Percentiles rank a stretch among this genome's conserved stretches.
Conservation (phyloP, 2,113 vertebrate species). For the Myanophis thanlyinensis region DNA sequence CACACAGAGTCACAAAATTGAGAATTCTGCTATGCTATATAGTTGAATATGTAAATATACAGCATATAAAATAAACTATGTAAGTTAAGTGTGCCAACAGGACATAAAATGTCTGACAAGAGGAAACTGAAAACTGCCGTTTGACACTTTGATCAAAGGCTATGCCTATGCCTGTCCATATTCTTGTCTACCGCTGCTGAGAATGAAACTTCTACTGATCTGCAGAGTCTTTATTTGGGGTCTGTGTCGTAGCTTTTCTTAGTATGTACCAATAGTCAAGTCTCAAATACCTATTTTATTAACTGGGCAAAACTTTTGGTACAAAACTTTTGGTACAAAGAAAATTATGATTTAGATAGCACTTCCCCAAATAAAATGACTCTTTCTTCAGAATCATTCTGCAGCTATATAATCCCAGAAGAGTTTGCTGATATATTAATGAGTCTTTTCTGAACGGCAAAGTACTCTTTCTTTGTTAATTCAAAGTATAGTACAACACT, state of each 20-base stretch:
- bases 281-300: neutral
- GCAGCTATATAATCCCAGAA: neutral
- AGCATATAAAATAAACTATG: neutral
- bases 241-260: neutral
- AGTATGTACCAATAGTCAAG: neutral
- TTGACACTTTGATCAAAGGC: neutral
- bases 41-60: neutral
- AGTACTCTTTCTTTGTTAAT: neutral
- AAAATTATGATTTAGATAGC: neutral
- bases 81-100: neutral
- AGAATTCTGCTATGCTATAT: neutral
- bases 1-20: neutral
- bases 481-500: neutral
- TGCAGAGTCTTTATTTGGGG: neutral
- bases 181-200: neutral
- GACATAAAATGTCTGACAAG: neutral
- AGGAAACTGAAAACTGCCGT: neutral
- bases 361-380: neutral
- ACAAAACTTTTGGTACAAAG: too few species aligned
- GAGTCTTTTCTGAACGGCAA: neutral
- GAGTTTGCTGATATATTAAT: neutral
- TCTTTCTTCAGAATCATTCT: neutral
- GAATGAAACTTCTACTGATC: neutral
- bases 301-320: neutral
- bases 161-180: neutral